A percentile compares a stretch with the other conserved stretches of the same genome.
Conservation (phyloP, 2,113 vertebrate species). For the Silurus glanis region DNA sequence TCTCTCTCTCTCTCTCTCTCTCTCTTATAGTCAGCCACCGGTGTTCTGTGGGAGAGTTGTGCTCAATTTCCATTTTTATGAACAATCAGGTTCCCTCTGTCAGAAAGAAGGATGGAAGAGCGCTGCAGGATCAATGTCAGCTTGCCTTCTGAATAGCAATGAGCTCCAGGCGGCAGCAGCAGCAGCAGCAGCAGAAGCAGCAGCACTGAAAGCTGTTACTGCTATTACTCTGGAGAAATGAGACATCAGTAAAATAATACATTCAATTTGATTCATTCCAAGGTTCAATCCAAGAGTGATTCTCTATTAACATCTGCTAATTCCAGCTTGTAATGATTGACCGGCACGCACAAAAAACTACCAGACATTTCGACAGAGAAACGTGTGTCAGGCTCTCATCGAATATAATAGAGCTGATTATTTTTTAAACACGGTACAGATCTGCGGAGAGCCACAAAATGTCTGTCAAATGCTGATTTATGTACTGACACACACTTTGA, state of each 20-base stretch:
- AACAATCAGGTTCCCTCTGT: conserved; percentile 74
- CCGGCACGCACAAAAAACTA: neutral
- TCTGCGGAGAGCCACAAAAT: neutral
- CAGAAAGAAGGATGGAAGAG: conserved; percentile 71
- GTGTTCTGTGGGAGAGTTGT: conserved; percentile 52
- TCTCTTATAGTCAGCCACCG: neutral
- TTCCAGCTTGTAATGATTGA: conserved; percentile 7
- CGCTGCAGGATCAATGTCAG: conserved; percentile 73
- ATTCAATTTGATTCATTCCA: conserved; percentile 6
- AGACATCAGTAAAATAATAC: conserved; percentile 35
- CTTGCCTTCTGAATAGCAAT: conserved; percentile 66
- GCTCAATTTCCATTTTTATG: conserved; percentile 79
- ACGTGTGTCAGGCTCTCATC: neutral
- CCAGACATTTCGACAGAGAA: neutral
- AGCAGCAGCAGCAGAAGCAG: neutral
- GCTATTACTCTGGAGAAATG: conserved; percentile 32
- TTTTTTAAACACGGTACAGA: neutral
- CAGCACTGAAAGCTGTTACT: conserved; percentile 28
- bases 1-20: conserved; percentile 9
- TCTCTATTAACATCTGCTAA: conserved; percentile 19
- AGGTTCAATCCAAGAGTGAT: conserved; percentile 17
- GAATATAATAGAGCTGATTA: conserved; percentile 7
- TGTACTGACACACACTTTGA: neutral
- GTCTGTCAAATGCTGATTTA: neutral
- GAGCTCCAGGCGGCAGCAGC: conserved; percentile 51